Conservation (phyloP, 2,888 invertebrate genomes). For the Glaucopsyche alexis region DNA sequence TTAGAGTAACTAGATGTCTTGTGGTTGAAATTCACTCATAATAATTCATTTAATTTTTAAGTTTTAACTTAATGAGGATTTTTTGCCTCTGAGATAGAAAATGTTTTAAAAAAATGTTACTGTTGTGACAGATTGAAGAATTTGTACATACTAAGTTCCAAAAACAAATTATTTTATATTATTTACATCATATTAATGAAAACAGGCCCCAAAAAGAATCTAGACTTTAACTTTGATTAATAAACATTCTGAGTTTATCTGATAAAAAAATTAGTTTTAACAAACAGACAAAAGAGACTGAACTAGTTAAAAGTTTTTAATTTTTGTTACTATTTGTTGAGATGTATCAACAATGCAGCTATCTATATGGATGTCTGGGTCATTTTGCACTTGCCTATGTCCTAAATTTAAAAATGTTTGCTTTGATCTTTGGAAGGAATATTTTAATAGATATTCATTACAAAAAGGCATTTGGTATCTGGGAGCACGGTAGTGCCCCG, state of each 20-base stretch:
- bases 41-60: too few species aligned
- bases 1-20: too few species aligned
- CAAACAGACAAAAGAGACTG: neutral
- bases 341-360: neutral
- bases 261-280: neutral
- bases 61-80: too few species aligned
- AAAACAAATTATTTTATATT: neutral
- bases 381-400: neutral
- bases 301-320: neutral
- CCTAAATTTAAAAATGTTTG: too few species aligned
- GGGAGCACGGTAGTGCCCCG: too few species aligned
- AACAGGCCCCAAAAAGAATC: neutral
- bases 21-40: too few species aligned
- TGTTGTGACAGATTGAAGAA: too few species aligned
- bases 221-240: neutral
- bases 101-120: too few species aligned
- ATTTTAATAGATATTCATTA: too few species aligned
- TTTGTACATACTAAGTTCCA: neutral
- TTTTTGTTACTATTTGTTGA: neutral
- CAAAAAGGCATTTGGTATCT: too few species aligned
- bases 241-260: neutral
- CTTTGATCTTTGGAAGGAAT: too few species aligned
- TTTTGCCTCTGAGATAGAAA: too few species aligned
- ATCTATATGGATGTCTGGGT: neutral
- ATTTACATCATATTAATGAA: neutral